Conservation (phyloP, 2,113 vertebrate genomes). For the Daboia siamensis region DNA sequence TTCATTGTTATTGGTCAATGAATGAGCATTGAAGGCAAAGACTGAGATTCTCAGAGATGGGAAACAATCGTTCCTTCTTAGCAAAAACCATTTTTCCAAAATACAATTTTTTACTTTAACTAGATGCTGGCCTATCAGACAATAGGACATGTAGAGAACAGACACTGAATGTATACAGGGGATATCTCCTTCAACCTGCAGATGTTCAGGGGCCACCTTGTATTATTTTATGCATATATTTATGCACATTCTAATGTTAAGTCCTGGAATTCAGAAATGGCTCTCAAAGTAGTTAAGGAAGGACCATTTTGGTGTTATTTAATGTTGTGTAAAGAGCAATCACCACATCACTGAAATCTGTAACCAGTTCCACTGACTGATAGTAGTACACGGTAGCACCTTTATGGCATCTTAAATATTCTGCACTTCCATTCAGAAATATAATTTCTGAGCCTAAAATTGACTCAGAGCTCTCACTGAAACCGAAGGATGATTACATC, state of each 20-base stretch:
- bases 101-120: not conserved
- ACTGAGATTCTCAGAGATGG: not conserved
- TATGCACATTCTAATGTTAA: not conserved
- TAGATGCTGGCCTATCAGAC: not conserved
- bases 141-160: not conserved
- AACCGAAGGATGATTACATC: not conserved
- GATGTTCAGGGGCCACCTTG: conserved; percentile 17
- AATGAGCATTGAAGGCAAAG: not conserved
- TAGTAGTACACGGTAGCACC: not conserved
- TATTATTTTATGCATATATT: conserved; percentile 26
- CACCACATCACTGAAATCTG: not conserved
- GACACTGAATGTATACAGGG: not conserved
- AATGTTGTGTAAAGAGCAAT: not conserved
- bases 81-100: not conserved
- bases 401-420: not conserved
- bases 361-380: not conserved
- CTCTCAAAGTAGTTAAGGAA: not conserved
- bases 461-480: not conserved
- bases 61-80: not conserved
- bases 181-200: not conserved
- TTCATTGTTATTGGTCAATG: not conserved
- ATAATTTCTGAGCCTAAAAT: not conserved
- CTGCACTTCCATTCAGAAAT: not conserved
- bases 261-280: not conserved
- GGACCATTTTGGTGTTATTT: not conserved